Base-by-base conservation (phyloP, 2,797 vertebrate genomes). In the Myotis myotis region DNA sequence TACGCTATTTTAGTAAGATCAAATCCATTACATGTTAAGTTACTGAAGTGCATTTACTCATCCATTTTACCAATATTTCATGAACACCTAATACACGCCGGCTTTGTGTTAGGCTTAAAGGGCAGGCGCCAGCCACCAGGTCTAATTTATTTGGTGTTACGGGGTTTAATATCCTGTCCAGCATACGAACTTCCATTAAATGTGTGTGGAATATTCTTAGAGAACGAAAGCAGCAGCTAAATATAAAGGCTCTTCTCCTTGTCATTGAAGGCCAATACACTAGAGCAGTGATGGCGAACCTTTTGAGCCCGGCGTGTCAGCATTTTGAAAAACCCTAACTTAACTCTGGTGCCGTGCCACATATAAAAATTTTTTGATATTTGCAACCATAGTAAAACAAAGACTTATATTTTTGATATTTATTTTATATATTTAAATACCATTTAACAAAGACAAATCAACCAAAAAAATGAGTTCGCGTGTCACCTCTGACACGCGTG, bases 11-110 rank as follows among this genome's bases (percentile, higher is more conserved):
- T 51, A 89, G 25, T 82, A 76, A 83, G 64, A 83, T 78, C 71
- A 74, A 68, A 83, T 53, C 12, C 17, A 89, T 89, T 83, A 71
- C 87, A 44, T 89, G n/a, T 51, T 88, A 87, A 87, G 15, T 86
- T 57, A 62, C 41, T 93, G 30, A 84, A 53, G 71, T 80, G 12
- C 11, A 80, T 19, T 92, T 51, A 36, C 19, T 84, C 44, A 19
- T 30, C 74, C 17, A 93, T 68, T 55, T 9, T 51, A 87, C 15
- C 11, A 38, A 3, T 92, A 79, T 60, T 91, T 70, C 36, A 30
- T 70, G 64, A 72, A 20, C 36, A 55, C 1, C 23, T 76, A 57
- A 68, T 62, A 62, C 1, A 17, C 78, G 44, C 2, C 22, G 81
- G 30, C 30, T 78, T 71, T 66, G 10, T n/a, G 3, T 19, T 44